phyloP scores from a whole-genome alignment of 2,888 invertebrate species.

The Bombyx huttoni region DNA sequence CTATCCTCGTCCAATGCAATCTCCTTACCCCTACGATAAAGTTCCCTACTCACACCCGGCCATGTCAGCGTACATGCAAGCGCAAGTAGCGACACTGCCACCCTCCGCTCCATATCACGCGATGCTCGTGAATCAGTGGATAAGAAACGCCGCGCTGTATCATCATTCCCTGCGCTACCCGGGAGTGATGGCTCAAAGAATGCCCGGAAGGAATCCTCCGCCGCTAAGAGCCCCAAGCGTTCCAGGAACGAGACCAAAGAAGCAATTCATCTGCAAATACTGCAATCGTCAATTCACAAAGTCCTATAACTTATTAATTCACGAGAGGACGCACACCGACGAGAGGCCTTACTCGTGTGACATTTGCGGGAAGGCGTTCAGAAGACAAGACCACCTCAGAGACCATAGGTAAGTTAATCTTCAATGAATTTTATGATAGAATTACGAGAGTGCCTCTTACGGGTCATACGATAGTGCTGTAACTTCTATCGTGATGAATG shows the following conservation, averaged over 20 bases:
- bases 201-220: slow-evolving; percentile 67
- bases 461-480: slow-evolving; percentile 13
- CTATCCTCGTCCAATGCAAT: slow-evolving; percentile 51
- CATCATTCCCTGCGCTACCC: slow-evolving; percentile 72
- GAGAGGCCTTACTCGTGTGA: slow-evolving; percentile 97
- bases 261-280: slow-evolving; percentile 97
- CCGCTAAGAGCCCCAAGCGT: slow-evolving; percentile 69
- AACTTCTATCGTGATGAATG: slow-evolving; percentile 12
- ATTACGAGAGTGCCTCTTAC: slow-evolving; percentile 2
- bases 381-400: slow-evolving; percentile 93
- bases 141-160: slow-evolving; percentile 79
- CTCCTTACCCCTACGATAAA: slow-evolving; percentile 55
- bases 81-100: slow-evolving; percentile 56
- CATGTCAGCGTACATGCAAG: slow-evolving; percentile 60
- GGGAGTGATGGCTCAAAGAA: slow-evolving; percentile 59
- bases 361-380: slow-evolving; percentile 95
- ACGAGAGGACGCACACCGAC: slow-evolving; percentile 97
- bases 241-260: slow-evolving; percentile 77
- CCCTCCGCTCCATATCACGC: slow-evolving; percentile 70
- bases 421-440: slow-evolving; percentile 2
- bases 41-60: slow-evolving; percentile 47
- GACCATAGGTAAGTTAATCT: slow-evolving; percentile 81
- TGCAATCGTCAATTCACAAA: slow-evolving; percentile 98
- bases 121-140: slow-evolving; percentile 81
- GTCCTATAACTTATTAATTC: slow-evolving; percentile 97